phyloP scores from a whole-genome alignment of 2,888 invertebrate genomes.

The Drosophila pseudotakahashii region DNA sequence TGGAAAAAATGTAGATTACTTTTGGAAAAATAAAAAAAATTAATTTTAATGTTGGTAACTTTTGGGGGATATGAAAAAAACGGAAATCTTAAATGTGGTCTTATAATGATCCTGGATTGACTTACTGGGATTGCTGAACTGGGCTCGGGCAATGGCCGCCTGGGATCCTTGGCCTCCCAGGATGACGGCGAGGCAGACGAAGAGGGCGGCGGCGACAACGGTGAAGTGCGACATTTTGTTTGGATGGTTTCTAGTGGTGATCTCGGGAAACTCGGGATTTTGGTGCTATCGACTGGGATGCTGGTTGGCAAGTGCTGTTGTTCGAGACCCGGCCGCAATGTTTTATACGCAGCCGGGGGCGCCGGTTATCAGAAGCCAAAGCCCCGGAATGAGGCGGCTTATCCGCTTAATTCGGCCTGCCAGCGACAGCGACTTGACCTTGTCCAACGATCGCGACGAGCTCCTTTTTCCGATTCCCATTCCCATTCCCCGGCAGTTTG shows the following conservation, averaged over 20 bases:
- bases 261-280: too few species aligned
- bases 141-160: constrained; percentile 67
- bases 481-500: constrained; percentile 46
- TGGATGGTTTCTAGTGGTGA: background rate
- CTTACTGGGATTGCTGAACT: constrained; percentile 74
- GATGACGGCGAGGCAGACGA: constrained; percentile 39
- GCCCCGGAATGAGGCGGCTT: constrained; percentile 60
- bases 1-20: too few species aligned
- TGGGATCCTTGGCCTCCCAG: constrained; percentile 36
- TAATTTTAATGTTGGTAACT: too few species aligned
- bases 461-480: constrained; percentile 41
- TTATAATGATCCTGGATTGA: constrained; percentile 1
- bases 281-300: constrained; percentile 46
- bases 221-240: constrained; percentile 52
- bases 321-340: constrained; percentile 33
- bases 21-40: too few species aligned
- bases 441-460: constrained; percentile 50
- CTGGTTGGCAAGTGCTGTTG: constrained; percentile 59
- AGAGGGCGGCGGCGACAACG: constrained; percentile 35
- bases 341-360: constrained; percentile 65
- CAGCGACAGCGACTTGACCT: constrained; percentile 60
- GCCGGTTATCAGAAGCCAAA: constrained; percentile 64
- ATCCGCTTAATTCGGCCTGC: constrained; percentile 48
- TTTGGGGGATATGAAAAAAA: too few species aligned
- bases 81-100: too few species aligned